phyloP scores from a whole-genome alignment of 2,888 invertebrate species.

The Diploptera punctata region DNA sequence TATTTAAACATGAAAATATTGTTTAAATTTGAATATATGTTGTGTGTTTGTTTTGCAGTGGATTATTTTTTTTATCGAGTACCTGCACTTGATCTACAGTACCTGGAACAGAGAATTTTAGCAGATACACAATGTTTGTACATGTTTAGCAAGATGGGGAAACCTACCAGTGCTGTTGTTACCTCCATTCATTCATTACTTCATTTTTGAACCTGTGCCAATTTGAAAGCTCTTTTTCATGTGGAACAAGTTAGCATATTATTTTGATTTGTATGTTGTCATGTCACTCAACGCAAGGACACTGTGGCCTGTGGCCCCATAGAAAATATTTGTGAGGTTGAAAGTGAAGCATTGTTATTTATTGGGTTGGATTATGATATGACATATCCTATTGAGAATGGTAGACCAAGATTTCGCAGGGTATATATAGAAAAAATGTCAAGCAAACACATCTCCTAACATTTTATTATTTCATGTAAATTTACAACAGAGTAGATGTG shows the following conservation, averaged over 20 bases:
- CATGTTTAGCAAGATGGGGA: slow-evolving; percentile 26
- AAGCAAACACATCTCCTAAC: not conserved
- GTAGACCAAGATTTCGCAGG: not conserved
- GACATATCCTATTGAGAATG: slow-evolving; percentile 1
- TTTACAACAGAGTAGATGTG: too few relatives aligned
- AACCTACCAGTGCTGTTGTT: slow-evolving; percentile 18
- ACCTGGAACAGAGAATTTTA: slow-evolving; percentile 38
- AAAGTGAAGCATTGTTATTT: not conserved
- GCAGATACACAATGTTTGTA: slow-evolving; percentile 28
- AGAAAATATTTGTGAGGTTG: not conserved
- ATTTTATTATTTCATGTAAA: not conserved
- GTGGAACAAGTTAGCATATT: slow-evolving; percentile 2
- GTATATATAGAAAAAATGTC: not conserved
- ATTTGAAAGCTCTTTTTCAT: slow-evolving; percentile 10
- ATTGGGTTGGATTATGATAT: not conserved
- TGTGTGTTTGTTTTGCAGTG: slow-evolving; percentile 32
- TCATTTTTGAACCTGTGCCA: slow-evolving; percentile 29
- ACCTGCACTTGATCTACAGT: slow-evolving; percentile 40
- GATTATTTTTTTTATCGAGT: slow-evolving; percentile 36
- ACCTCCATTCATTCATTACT: slow-evolving; percentile 11
- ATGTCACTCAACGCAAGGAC: slow-evolving; percentile 9
- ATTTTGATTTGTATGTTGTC: slow-evolving; percentile 1
- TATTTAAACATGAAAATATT: too few relatives aligned
- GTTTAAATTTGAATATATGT: too few relatives aligned
- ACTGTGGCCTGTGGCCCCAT: not conserved